Evolutionary conservation across 2,888 invertebrate genomes (phyloP).

Genomic region (Mythimna lalbum): DNA sequence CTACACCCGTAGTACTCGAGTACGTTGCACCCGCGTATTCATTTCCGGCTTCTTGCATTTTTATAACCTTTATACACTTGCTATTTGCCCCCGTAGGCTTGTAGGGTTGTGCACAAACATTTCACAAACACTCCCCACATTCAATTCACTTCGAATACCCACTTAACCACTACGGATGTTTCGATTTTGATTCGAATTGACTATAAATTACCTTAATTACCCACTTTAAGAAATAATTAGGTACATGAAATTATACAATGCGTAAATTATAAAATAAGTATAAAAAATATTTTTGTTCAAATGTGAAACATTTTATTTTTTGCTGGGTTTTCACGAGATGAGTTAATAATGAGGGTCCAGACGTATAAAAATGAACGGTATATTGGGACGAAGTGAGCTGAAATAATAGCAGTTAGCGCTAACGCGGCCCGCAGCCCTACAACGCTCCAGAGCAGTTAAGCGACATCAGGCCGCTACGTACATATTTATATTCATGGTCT

Average conservation of each 20-base stretch:
- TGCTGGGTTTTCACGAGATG: conserved; percentile 40
- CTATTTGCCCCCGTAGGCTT: conserved; percentile 73
- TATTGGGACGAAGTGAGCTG: conserved; percentile 40
- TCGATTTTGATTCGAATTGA: conserved; percentile 53
- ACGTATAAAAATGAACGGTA: conserved; percentile 45
- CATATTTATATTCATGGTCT: conserved; percentile 86
- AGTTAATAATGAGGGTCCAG: conserved; percentile 51
- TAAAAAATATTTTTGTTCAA: conserved; percentile 46
- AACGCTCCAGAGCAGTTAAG: conserved; percentile 70
- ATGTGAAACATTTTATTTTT: conserved; percentile 49
- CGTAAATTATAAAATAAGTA: conserved; percentile 40
- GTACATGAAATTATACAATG: conserved; percentile 48
- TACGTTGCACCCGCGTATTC: conserved; percentile 78
- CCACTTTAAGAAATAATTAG: conserved; percentile 49
- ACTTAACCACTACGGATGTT: conserved; percentile 47
- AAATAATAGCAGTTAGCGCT: conserved; percentile 53
- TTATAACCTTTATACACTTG: conserved; percentile 81
- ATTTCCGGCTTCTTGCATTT: conserved; percentile 87
- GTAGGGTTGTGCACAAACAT: conserved; percentile 71
- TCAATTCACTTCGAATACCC: conserved; percentile 51
- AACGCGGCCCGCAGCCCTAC: conserved; percentile 68
- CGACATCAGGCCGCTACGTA: conserved; percentile 75
- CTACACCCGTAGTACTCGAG: conserved; percentile 49
- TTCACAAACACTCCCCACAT: conserved; percentile 39
- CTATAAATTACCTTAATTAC: conserved; percentile 48